A percentile compares a stretch with the other conserved stretches of the same genome.
phyloP scores from a whole-genome alignment of 53 echinoderm and acorn worm genomes.

The Antedon mediterranea region DNA sequence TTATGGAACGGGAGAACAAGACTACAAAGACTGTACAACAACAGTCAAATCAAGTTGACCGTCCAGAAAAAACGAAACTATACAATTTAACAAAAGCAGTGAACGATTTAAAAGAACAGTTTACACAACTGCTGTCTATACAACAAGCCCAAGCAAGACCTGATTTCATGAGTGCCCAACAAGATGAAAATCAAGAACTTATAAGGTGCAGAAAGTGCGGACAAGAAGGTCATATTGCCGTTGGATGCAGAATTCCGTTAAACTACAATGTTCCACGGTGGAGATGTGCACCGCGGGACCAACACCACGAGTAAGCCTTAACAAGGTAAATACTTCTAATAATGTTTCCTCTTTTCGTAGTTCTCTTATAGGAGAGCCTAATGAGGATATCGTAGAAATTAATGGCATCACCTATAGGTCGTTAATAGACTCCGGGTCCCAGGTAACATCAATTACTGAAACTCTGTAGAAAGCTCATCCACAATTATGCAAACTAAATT shows the following conservation, averaged over 20 bases:
- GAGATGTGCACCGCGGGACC: not conserved
- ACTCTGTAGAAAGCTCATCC: conserved; percentile 18
- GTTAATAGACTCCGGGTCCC: conserved; percentile 27
- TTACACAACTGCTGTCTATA: not conserved
- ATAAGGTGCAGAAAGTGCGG: too few species aligned
- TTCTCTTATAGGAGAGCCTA: not conserved
- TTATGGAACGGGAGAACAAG: conserved; percentile 9
- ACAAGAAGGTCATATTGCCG: conserved; percentile 17
- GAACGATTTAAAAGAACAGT: conserved; percentile 3
- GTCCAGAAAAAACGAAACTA: not conserved
- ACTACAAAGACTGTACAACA: too few species aligned
- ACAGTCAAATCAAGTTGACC: too few species aligned
- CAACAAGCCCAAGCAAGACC: conserved; percentile 1
- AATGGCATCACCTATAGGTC: conserved; percentile 6
- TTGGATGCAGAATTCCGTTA: conserved; percentile 5
- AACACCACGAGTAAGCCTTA: not conserved
- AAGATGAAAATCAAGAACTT: too few species aligned
- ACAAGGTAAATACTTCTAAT: not conserved
- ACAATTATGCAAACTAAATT: not conserved
- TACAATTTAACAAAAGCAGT: not conserved
- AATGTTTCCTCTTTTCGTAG: not conserved
- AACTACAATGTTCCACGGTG: not conserved
- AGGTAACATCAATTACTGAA: conserved; percentile 17
- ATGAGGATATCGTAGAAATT: conserved; percentile 14
- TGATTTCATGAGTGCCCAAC: too few species aligned